These are phyloP conservation scores for Laupala kohalensis DNA, from an alignment of 1,140 invertebrate species.

Conservation along the genomic window DNA sequence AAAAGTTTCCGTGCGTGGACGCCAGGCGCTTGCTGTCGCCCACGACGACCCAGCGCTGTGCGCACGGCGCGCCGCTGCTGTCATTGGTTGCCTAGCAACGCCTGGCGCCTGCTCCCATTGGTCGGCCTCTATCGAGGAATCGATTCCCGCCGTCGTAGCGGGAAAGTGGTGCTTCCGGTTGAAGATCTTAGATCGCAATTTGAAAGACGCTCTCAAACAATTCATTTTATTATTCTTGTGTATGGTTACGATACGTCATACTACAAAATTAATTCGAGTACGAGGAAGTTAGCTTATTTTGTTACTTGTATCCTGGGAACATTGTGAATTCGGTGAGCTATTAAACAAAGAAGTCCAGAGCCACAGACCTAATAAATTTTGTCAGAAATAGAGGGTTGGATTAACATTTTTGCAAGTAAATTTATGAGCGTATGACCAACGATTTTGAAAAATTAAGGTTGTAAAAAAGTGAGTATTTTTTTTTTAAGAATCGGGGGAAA, in stretches of 20 bases:
- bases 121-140: not conserved
- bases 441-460: too few species aligned
- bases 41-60: too few species aligned
- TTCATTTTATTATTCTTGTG: not conserved
- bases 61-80: not conserved
- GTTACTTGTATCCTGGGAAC: not conserved
- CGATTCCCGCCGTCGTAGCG: not conserved
- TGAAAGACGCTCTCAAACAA: not conserved
- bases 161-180: not conserved
- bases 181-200: not conserved
- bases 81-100: not conserved
- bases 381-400: too few species aligned
- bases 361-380: not conserved
- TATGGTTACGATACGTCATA: not conserved
- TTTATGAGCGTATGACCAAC: too few species aligned
- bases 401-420: too few species aligned
- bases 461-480: too few species aligned
- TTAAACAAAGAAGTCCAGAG: too few species aligned
- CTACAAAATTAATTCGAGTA: not conserved
- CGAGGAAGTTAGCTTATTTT: not conserved
- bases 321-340: not conserved
- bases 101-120: not conserved
- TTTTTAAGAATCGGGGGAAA: too few species aligned
- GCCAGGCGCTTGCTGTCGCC: too few species aligned
- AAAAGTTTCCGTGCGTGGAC: too few species aligned